Base-by-base conservation (phyloP, 2,797 vertebrate genomes). In the Yasuhikotakia modesta region DNA sequence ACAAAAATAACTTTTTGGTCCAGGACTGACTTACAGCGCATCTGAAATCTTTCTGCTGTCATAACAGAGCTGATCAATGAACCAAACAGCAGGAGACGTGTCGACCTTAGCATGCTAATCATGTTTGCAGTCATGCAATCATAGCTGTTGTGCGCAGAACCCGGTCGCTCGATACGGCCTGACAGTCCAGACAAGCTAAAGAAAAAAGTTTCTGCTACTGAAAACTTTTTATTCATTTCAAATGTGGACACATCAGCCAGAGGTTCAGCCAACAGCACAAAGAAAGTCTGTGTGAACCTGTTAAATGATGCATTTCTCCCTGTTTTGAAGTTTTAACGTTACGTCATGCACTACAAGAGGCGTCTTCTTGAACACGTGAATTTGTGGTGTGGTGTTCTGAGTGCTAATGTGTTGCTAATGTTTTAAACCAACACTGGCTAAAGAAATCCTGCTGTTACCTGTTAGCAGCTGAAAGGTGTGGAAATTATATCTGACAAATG, bases 81-180 rank as follows among this genome's bases (percentile, higher is more conserved):
- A 21, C 67, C 7, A 13, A 64, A 65, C 21, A 55, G 61, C 35
- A 55, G 57, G 55, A 63, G 55, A 19, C n/a, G 46, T 70, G 45
- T 45, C 70, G 58, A 64, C 48, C 46, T 71, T 78, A 71, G 70
- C 76, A 71, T 71, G 76, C 35, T 68, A 78, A 71, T 78, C 67
- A 78, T 13, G 17, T 22, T 39, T 46, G 39, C 67, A 58, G 63
- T 21, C 45, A 12, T 8, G 30, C 67, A 63, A 53, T 78, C 67
- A 65, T 6, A 4, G 30, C 14, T 11, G 39, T 2, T 43, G 39
- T 10, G 10, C 11, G 39, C 39, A 43, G 39, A 8, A 43, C 39
- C 76, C 48, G 58, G 7, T 10, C 14, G 57, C 35, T 65, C 5
- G 17, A 78, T 78, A 55, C 68, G 30, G 68, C 43, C 68, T 1